Conservation (phyloP, 2,797 vertebrate genomes). For the Psittacula derbiana region DNA sequence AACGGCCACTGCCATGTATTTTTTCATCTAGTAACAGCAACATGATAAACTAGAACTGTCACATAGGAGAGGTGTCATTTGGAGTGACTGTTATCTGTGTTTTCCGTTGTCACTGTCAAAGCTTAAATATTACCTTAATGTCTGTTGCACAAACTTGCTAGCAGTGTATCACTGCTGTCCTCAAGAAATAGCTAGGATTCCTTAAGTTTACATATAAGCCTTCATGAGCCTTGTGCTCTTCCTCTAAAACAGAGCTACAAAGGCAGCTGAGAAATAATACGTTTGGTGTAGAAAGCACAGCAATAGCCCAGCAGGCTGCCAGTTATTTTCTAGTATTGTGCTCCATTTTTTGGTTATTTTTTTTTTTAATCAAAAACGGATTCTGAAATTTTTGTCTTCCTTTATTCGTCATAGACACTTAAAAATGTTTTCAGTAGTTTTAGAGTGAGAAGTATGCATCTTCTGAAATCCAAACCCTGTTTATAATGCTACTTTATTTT, state of each 20-base stretch:
- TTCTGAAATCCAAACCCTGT: not conserved
- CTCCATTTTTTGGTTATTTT: not conserved
- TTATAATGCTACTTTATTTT: not conserved
- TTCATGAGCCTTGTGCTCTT: not conserved
- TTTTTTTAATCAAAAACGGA: not conserved
- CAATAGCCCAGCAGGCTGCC: not conserved
- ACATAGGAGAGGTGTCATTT: fast-evolving
- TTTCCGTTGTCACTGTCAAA: not conserved
- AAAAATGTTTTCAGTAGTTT: not conserved
- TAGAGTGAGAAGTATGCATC: not conserved
- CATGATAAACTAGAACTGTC: not conserved
- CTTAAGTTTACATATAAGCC: not conserved
- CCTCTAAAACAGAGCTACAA: not conserved
- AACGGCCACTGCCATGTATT: not conserved
- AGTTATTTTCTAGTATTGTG: not conserved
- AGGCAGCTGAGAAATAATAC: not conserved
- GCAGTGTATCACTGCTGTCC: not conserved
- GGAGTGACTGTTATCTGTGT: not conserved
- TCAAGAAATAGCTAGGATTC: not conserved
- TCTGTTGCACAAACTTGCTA: not conserved
- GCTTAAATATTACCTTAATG: not conserved
- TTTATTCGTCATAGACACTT: not conserved
- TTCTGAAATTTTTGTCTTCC: not conserved
- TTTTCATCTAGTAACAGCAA: not conserved
- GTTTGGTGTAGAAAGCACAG: not conserved